phyloP scores from a whole-genome alignment of 2,888 invertebrate genomes.

The Thereva unica region DNA sequence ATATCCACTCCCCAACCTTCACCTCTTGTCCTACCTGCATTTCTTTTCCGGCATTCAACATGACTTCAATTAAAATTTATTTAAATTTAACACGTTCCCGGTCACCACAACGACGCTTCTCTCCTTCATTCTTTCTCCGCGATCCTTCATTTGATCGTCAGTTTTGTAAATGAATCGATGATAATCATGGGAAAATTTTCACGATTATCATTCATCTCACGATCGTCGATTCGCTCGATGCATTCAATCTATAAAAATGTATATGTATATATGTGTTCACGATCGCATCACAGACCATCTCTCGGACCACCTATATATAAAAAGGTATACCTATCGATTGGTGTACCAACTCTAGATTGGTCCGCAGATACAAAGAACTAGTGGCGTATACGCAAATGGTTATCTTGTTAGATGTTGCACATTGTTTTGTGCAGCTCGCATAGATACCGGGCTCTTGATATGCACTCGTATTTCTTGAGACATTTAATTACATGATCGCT shows the following conservation, averaged over 20 bases:
- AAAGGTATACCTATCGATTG: no score
- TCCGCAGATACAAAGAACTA: no score
- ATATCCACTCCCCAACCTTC: constrained; percentile 12
- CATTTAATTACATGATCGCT: constrained; percentile 26
- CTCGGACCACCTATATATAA: no score
- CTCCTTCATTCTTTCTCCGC: background rate
- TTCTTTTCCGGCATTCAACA: constrained; percentile 26
- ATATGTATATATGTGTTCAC: no score
- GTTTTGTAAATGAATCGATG: constrained; percentile 19
- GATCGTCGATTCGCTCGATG: constrained; percentile 17
- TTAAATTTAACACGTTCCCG: constrained; percentile 24
- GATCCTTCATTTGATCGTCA: constrained; percentile 5
- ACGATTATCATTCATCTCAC: constrained; percentile 30
- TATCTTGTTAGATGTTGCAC: constrained; percentile 19
- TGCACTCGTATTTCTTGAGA: constrained; percentile 15
- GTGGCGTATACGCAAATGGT: constrained; percentile 13
- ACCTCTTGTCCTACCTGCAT: constrained; percentile 3
- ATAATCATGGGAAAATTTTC: constrained; percentile 31
- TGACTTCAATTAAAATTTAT: constrained; percentile 26
- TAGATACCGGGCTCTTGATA: constrained; percentile 13
- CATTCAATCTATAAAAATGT: no score
- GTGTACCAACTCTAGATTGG: no score
- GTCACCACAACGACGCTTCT: no score
- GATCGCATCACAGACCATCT: no score
- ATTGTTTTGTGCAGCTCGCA: constrained; percentile 7